These are phyloP conservation scores for Rotaria sp. DNA, from an alignment of 2,888 invertebrate species.

Conservation along the genomic window DNA sequence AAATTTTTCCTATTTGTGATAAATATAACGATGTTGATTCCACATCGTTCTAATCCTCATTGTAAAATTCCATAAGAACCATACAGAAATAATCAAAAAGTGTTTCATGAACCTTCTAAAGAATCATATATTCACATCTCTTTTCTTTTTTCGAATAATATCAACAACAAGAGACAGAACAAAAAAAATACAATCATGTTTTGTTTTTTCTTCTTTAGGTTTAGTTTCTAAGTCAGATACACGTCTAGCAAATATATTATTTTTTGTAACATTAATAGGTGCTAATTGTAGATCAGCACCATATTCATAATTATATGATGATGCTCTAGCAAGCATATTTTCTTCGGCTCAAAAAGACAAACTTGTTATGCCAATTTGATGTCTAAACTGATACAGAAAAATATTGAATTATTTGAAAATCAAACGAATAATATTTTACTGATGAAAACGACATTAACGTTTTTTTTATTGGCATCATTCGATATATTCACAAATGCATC, in stretches of 20 bases:
- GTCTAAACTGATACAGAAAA: constrained; percentile 60
- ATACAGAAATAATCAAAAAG: constrained; percentile 6
- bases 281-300: constrained; percentile 61
- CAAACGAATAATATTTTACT: constrained; percentile 45
- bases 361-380: constrained; percentile 79
- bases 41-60: neutral
- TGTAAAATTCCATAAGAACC: neutral
- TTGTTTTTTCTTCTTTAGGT: constrained; percentile 63
- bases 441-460: constrained; percentile 90
- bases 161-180: neutral
- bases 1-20: neutral
- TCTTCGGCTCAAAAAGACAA: constrained; percentile 90
- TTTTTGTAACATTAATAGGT: constrained; percentile 72
- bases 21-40: neutral
- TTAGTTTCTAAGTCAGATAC: constrained; percentile 96
- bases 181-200: neutral
- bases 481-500: constrained; percentile 97
- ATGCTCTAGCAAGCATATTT: constrained; percentile 82
- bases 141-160: neutral
- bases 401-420: constrained; percentile 12
- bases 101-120: constrained; percentile 27
- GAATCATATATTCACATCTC: neutral
- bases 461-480: constrained; percentile 99
- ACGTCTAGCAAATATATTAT: constrained; percentile 83
- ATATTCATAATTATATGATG: constrained; percentile 83